Conservation (phyloP, 2,888 invertebrate genomes). For the Chrysotoxum bicinctum region DNA sequence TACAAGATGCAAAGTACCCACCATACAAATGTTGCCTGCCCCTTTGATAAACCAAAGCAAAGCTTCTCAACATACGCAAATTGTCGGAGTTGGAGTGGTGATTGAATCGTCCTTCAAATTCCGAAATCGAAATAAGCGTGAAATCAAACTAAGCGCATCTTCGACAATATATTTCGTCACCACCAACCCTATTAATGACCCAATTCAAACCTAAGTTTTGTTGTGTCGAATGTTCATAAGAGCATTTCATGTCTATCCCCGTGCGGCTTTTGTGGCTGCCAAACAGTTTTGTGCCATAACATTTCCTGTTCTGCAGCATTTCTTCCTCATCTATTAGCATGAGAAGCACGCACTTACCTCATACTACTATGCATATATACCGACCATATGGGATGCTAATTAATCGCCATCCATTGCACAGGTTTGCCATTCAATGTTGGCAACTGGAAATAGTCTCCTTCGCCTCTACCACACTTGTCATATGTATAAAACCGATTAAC, state of each 20-base stretch:
- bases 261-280: slow-evolving; percentile 21
- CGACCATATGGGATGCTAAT: slow-evolving; percentile 42
- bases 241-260: slow-evolving; percentile 4
- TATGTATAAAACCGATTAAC: slow-evolving; percentile 52
- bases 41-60: no score
- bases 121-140: no score
- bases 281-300: slow-evolving; percentile 15
- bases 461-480: slow-evolving; percentile 13
- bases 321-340: slow-evolving; percentile 23
- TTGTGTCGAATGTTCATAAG: neutral
- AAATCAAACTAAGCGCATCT: no score
- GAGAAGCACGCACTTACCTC: slow-evolving; percentile 32
- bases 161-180: neutral
- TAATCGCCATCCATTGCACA: slow-evolving; percentile 48
- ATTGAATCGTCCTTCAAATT: no score
- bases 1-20: no score
- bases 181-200: neutral
- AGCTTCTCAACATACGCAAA: no score
- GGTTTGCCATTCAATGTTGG: slow-evolving; percentile 7
- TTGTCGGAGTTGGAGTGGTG: no score
- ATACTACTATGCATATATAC: neutral
- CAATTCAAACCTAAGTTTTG: slow-evolving; percentile 3
- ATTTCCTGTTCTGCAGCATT: slow-evolving; percentile 4
- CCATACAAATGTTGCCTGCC: no score
- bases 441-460: neutral